Evolutionary conservation across 2,888 invertebrate species (phyloP).

Genomic region (Heliconius charithonia): DNA sequence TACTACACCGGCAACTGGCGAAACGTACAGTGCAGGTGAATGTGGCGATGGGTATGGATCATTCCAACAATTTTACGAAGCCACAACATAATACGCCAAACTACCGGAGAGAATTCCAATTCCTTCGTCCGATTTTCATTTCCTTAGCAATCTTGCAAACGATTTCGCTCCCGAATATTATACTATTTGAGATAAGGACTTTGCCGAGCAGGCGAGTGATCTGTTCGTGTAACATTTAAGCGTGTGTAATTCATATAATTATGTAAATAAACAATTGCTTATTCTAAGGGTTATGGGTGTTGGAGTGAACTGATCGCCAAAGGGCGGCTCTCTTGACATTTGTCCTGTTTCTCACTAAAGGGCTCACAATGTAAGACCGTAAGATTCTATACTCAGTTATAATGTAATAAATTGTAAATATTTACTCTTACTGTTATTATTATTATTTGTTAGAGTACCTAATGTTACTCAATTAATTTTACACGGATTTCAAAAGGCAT

Average conservation of each 20-base stretch:
- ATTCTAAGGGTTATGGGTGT: constrained; percentile 57
- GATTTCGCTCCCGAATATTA: constrained; percentile 97
- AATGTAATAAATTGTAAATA: constrained; percentile 78
- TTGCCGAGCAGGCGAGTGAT: constrained; percentile 81
- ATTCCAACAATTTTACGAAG: constrained; percentile 88
- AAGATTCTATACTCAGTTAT: constrained; percentile 58
- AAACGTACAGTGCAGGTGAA: constrained; percentile 77
- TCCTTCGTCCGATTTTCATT: constrained; percentile 97
- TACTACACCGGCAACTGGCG: constrained; percentile 66
- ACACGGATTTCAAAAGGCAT: constrained; percentile 25
- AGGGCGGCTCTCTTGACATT: constrained; percentile 61
- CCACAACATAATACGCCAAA: constrained; percentile 78
- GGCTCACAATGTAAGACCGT: constrained; percentile 58
- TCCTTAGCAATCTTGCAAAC: constrained; percentile 95
- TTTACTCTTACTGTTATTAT: constrained; percentile 40
- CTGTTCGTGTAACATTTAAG: constrained; percentile 72
- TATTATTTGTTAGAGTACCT: constrained; percentile 37
- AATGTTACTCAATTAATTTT: constrained; percentile 37
- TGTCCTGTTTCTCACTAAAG: constrained; percentile 60
- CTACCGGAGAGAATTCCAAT: constrained; percentile 91
- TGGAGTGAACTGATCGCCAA: constrained; percentile 62
- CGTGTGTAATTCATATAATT: constrained; percentile 46
- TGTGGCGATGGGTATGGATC: constrained; percentile 87
- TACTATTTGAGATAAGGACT: constrained; percentile 84
- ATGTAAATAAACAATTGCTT: constrained; percentile 47